Evolutionary conservation across 2,113 vertebrate genomes (phyloP), one percentile per base, ranked within the genome.

Genomic region (Pachypanchax playfairii): DNA sequence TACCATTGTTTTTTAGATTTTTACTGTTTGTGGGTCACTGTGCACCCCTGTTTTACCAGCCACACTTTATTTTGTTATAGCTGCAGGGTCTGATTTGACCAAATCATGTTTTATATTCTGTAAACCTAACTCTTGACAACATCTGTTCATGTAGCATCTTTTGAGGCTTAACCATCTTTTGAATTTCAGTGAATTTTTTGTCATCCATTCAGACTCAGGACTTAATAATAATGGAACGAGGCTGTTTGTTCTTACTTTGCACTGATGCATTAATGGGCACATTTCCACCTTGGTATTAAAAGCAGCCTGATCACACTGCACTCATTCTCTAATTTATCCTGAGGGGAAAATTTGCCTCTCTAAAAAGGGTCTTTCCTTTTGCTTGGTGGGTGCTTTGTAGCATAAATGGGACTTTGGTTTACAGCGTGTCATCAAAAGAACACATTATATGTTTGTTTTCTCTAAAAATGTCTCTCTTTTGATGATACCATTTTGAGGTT

Each of bases 401-500:
- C 9, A 25, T 58, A 38, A 35, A 42, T 31, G 36, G 44, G 21
- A 4, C 15, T 5, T 3, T 22, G 48, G 12, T 50, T 28, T 43
- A 44, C 24, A 20, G 17, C n/a, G 2, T 20, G 36, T 41, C 15
- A 29, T 57, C 11, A 57, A 57, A n/a, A 57, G 39, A 49, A 62
- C 24, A 47, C 56, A 47, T 47, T 33, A 59, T 18, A 35, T 44
- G 24, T 59, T 67, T 38, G 41, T 55, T 55, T 56, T 61, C 31
- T 31, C n/a, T 65, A 20, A 5, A 8, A 58, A 31, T 44, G 5
- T 17, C 57, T 56, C 57, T 47, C 29, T 53, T 65, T 59, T 36
- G 33, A 74, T 52, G 48, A 63, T 14, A 44, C 50, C 38, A 54
- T 65, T 75, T 61, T 48, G 29, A 68, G 64, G 48, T 58, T 36